A percentile compares a stretch with the other conserved stretches of the same genome.
Evolutionary conservation across 2,888 invertebrate genomes (phyloP).

Genomic region (Drosophila paracracens): DNA sequence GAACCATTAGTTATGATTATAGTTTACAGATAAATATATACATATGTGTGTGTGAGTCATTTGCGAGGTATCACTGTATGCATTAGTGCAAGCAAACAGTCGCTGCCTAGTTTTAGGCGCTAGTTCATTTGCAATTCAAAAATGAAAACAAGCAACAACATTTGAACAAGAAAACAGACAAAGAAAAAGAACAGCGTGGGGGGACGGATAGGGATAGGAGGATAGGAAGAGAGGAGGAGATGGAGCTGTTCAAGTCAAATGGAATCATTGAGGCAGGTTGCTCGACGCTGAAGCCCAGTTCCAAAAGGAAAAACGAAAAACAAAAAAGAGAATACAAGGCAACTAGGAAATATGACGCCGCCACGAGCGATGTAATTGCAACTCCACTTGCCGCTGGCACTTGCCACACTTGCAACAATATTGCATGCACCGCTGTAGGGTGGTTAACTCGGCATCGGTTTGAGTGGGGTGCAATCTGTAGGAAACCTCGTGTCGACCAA

Average conservation of each 20-base stretch:
- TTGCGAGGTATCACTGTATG: background rate
- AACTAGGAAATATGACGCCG: constrained; percentile 74
- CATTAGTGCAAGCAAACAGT: constrained; percentile 26
- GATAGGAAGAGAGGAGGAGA: background rate
- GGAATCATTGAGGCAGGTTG: constrained; percentile 58
- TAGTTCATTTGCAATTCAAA: constrained; percentile 35
- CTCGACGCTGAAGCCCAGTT: constrained; percentile 55
- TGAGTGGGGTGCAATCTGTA: constrained; percentile 12
- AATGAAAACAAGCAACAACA: constrained; percentile 15
- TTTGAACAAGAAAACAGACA: background rate
- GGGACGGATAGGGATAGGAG: background rate
- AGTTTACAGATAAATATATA: background rate
- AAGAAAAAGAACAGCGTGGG: background rate
- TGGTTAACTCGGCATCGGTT: background rate
- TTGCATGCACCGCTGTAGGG: constrained; percentile 6
- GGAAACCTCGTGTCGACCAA: constrained; percentile 11
- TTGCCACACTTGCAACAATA: constrained; percentile 6
- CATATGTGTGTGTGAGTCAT: background rate
- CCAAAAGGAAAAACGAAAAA: background rate
- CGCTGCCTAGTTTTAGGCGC: constrained; percentile 69
- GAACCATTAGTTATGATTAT: background rate
- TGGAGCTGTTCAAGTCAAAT: background rate
- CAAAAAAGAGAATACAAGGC: background rate
- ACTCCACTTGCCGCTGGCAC: constrained; percentile 40
- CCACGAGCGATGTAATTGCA: constrained; percentile 66